Percentiles rank a stretch among this genome's conserved stretches.
phyloP scores from a whole-genome alignment of 2,113 vertebrate genomes.

The Clarias macrocephalus region DNA sequence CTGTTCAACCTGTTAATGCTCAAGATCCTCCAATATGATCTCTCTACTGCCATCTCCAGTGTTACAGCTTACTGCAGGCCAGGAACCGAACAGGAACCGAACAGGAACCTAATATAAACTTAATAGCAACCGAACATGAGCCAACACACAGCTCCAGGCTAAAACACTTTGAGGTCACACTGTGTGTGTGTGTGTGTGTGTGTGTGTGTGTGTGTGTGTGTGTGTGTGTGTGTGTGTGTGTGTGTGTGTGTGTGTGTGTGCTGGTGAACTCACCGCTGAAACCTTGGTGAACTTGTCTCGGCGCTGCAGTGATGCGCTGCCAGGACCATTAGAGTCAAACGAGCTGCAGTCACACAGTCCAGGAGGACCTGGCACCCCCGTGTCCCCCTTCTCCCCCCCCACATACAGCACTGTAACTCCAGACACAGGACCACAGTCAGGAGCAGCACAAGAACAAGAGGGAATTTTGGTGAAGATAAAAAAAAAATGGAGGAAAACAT shows the following conservation, averaged over 20 bases:
- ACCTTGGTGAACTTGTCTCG: slow-evolving; percentile 75
- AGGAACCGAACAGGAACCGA: not conserved
- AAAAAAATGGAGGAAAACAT: too few relatives aligned
- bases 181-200: not conserved
- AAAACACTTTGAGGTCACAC: not conserved
- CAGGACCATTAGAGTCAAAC: slow-evolving; percentile 70
- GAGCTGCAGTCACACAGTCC: slow-evolving; percentile 85
- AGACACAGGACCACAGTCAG: not conserved
- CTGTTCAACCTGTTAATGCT: not conserved
- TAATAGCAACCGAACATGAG: too few relatives aligned
- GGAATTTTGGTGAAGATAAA: too few relatives aligned
- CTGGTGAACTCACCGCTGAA: slow-evolving; percentile 76
- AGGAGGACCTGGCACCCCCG: slow-evolving; percentile 82
- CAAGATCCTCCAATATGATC: not conserved
- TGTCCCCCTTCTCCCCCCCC: slow-evolving; percentile 90
- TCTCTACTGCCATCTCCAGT: not conserved
- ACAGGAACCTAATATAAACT: not conserved
- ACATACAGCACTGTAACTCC: slow-evolving; percentile 76
- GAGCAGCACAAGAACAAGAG: not conserved
- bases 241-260: not conserved
- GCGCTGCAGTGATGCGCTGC: slow-evolving; percentile 74
- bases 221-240: not conserved
- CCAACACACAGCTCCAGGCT: not conserved
- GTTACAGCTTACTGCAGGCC: not conserved
- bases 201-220: not conserved